Percentiles rank a stretch among this genome's conserved stretches.
Conservation (phyloP, 2,888 invertebrate genomes). For the Eupeodes latifasciatus region DNA sequence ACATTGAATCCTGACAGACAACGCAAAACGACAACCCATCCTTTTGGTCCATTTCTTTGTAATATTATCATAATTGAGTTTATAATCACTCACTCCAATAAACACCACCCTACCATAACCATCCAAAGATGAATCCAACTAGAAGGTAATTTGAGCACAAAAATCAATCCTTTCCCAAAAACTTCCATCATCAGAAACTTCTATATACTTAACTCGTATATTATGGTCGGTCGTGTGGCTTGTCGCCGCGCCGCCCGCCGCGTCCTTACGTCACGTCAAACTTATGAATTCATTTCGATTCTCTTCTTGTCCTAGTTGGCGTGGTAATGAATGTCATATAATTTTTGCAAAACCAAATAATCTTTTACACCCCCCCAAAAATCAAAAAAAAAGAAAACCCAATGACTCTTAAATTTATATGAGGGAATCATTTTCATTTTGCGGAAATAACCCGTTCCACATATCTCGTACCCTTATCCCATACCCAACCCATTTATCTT, state of each 20-base stretch:
- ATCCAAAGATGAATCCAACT: conserved; percentile 41
- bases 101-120: too few species aligned
- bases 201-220: too few species aligned
- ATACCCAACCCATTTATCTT: conserved; percentile 15
- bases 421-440: conserved; percentile 28
- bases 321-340: conserved; percentile 49
- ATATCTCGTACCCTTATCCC: not conserved
- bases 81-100: conserved; percentile 39
- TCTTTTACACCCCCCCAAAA: not conserved
- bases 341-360: conserved; percentile 44
- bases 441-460: not conserved
- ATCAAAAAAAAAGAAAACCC: not conserved
- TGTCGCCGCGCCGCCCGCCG: not conserved
- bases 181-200: too few species aligned
- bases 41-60: not conserved
- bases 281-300: conserved; percentile 32
- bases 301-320: not conserved
- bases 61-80: conserved; percentile 52
- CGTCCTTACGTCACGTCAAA: conserved; percentile 6
- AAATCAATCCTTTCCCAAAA: conserved; percentile 13
- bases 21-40: conserved; percentile 11
- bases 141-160: conserved; percentile 34
- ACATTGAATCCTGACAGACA: not conserved
- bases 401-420: conserved; percentile 13
- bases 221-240: not conserved